phyloP scores from a whole-genome alignment of 2,888 invertebrate genomes.

The Plusia festucae region DNA sequence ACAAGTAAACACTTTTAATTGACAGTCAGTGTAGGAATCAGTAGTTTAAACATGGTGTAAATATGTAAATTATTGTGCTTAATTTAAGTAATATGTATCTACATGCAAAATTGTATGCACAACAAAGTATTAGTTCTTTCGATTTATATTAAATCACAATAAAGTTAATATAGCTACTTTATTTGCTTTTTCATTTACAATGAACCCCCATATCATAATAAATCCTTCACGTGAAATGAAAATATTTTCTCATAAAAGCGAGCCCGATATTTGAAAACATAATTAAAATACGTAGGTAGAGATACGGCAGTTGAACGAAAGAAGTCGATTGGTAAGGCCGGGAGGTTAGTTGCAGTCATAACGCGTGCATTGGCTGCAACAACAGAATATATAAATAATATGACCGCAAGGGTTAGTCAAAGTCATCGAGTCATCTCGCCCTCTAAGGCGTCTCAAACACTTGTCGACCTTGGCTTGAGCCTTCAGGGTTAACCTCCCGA shows the following conservation, averaged over 20 bases:
- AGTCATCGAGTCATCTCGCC: slow-evolving; percentile 81
- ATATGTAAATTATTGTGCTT: slow-evolving; percentile 2
- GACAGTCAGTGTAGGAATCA: background rate
- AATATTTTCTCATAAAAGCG: slow-evolving; percentile 9
- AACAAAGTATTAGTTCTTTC: background rate
- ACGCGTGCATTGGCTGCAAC: slow-evolving; percentile 77
- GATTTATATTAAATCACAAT: background rate
- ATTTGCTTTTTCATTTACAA: background rate
- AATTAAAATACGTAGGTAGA: slow-evolving; percentile 31
- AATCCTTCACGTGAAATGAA: slow-evolving; percentile 17
- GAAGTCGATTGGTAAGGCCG: slow-evolving; percentile 49
- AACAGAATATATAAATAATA: slow-evolving; percentile 69
- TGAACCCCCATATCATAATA: slow-evolving; percentile 13
- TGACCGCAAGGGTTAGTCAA: slow-evolving; percentile 78
- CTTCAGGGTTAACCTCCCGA: slow-evolving; percentile 81
- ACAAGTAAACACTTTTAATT: background rate
- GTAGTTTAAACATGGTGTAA: background rate
- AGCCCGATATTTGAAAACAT: slow-evolving; percentile 18
- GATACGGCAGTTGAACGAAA: slow-evolving; percentile 40
- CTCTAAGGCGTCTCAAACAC: slow-evolving; percentile 78
- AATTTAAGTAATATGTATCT: background rate
- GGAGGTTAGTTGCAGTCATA: slow-evolving; percentile 67
- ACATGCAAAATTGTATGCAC: background rate
- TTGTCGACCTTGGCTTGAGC: slow-evolving; percentile 78
- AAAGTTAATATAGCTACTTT: background rate